Percentiles rank a stretch among this genome's conserved stretches.
Conservation (phyloP, 2,888 invertebrate species). For the Agrotis ipsilon region DNA sequence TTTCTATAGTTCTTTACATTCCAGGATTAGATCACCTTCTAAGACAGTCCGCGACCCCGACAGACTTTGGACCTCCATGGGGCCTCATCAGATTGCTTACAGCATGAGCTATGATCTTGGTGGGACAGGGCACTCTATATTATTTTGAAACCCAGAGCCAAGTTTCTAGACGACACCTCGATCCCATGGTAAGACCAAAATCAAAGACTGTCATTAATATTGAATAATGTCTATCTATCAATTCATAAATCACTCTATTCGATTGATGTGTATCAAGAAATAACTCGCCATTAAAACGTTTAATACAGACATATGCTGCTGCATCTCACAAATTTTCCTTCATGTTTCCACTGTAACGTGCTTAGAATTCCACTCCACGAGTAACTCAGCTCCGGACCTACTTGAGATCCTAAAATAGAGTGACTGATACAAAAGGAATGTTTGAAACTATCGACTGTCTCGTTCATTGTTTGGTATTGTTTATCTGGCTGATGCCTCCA, state of each 20-base stretch:
- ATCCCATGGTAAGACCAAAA: too few species aligned
- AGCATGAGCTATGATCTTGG: too few species aligned
- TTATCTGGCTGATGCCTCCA: background rate
- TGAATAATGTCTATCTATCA: background rate
- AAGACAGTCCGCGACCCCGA: too few species aligned
- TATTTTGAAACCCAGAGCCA: too few species aligned
- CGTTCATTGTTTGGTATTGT: background rate
- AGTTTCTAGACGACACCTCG: too few species aligned
- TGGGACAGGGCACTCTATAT: too few species aligned
- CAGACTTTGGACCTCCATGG: too few species aligned
- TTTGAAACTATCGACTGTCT: background rate
- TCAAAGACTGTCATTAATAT: background rate
- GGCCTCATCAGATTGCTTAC: too few species aligned
- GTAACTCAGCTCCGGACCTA: slow-evolving; percentile 14
- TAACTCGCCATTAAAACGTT: slow-evolving; percentile 31
- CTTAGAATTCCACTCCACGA: slow-evolving; percentile 37
- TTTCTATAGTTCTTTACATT: too few species aligned
- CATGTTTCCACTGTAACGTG: slow-evolving; percentile 2
- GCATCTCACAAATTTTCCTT: slow-evolving; percentile 28
- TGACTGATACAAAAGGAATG: slow-evolving; percentile 43
- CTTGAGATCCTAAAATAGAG: slow-evolving; percentile 50
- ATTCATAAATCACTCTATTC: background rate
- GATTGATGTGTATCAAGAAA: slow-evolving; percentile 20
- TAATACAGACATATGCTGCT: slow-evolving; percentile 24
- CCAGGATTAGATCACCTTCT: too few species aligned